Percentiles rank a stretch among this genome's conserved stretches.
Conservation (phyloP, 2,797 vertebrate genomes). For the Darevskia nairensis region DNA sequence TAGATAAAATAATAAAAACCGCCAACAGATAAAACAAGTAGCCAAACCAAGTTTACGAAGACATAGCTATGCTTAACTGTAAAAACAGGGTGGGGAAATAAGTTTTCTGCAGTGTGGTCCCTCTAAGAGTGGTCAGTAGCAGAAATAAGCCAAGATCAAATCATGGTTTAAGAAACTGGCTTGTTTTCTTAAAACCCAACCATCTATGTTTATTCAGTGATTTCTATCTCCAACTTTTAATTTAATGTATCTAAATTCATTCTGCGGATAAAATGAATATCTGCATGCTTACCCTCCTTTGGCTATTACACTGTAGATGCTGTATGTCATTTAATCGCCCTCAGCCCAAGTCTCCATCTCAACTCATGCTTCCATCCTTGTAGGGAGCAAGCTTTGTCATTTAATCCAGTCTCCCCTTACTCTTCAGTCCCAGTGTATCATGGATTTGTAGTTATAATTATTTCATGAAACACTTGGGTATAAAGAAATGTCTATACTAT, state of each 20-base stretch:
- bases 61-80: no score
- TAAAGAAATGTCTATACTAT: slow-evolving; percentile 18
- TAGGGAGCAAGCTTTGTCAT: neutral
- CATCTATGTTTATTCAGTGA: neutral
- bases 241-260: neutral
- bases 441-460: slow-evolving; percentile 34
- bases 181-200: neutral
- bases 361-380: neutral
- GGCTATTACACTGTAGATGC: neutral
- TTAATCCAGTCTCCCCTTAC: slow-evolving; percentile 3
- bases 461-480: slow-evolving; percentile 33
- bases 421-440: neutral
- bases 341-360: neutral
- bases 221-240: neutral
- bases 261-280: neutral
- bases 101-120: no score
- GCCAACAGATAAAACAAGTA: no score
- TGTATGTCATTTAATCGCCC: neutral
- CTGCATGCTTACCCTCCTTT: neutral
- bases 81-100: no score
- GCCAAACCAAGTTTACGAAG: no score
- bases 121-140: no score
- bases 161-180: neutral
- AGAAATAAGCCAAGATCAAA: neutral
- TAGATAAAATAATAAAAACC: no score